These are phyloP conservation scores for Ligdia adustata DNA, from an alignment of 2,888 invertebrate species.

Conservation along the genomic window DNA sequence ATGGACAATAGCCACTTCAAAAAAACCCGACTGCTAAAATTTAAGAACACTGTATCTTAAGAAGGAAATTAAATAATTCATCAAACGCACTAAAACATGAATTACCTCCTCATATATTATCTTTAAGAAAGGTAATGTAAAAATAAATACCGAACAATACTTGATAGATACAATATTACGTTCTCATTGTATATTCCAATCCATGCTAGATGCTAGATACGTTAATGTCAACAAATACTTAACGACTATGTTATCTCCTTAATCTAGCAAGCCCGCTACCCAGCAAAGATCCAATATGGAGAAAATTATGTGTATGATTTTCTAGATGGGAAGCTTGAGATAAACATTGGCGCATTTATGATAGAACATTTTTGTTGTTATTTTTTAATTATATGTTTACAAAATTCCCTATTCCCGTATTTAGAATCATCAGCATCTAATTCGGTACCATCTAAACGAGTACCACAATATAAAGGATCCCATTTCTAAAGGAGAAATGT, in stretches of 20 bases:
- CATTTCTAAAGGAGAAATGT: slow-evolving; percentile 14
- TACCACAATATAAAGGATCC: slow-evolving; percentile 12
- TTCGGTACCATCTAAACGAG: slow-evolving; percentile 4
- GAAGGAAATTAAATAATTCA: too few relatives aligned
- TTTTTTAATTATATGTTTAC: background rate
- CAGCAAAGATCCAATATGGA: background rate
- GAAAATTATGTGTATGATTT: background rate
- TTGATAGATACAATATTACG: too few relatives aligned
- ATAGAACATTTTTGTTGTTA: background rate
- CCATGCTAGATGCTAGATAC: too few relatives aligned
- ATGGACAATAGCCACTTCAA: too few relatives aligned
- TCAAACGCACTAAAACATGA: too few relatives aligned
- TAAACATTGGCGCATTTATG: background rate
- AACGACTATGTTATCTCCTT: background rate
- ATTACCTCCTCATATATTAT: too few relatives aligned
- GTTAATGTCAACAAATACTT: background rate
- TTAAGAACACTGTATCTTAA: too few relatives aligned
- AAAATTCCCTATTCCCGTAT: background rate
- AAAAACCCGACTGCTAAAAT: too few relatives aligned
- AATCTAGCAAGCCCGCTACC: background rate
- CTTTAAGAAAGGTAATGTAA: too few relatives aligned
- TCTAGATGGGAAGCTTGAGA: background rate
- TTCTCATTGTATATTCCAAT: too few relatives aligned
- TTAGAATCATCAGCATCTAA: slow-evolving; percentile 1
- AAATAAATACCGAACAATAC: too few relatives aligned